Conservation (phyloP, 2,888 invertebrate species). For the Andrena haemorrhoa region DNA sequence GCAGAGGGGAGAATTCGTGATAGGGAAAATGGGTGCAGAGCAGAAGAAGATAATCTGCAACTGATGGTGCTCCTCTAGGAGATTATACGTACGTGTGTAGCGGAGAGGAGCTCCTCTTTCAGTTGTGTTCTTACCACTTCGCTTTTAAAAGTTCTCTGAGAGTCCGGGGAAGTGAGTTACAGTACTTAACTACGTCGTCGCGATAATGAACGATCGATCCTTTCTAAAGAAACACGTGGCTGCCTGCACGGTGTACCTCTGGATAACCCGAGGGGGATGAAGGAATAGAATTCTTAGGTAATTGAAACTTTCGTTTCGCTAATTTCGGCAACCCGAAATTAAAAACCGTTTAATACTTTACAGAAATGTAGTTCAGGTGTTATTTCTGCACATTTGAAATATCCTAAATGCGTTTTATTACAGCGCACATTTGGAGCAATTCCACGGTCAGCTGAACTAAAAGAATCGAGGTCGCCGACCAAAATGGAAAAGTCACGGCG, state of each 20-base stretch:
- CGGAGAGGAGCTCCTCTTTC: background rate
- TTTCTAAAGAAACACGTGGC: conserved; percentile 28
- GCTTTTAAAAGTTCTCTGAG: conserved; percentile 39
- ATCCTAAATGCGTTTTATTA: no score
- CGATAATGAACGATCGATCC: conserved; percentile 46
- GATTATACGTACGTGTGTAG: conserved; percentile 17
- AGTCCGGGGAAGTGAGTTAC: conserved; percentile 15
- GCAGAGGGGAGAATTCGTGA: background rate
- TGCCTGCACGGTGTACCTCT: background rate
- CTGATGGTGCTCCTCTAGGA: background rate
- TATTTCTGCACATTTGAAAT: no score
- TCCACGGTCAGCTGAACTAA: background rate
- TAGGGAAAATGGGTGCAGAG: background rate
- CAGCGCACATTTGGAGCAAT: no score
- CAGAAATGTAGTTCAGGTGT: no score
- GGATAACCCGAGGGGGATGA: background rate
- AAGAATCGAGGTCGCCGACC: background rate
- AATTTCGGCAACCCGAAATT: no score
- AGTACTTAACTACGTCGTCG: conserved; percentile 25
- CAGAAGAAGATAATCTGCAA: background rate
- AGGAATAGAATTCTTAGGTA: background rate
- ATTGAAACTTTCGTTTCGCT: conserved; percentile 9
- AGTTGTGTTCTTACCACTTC: conserved; percentile 29
- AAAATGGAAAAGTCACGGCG: background rate
- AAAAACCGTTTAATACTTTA: no score